These are phyloP conservation scores for Zaprionus lineosus DNA, from an alignment of 2,888 invertebrate genomes.

Conservation along the genomic window DNA sequence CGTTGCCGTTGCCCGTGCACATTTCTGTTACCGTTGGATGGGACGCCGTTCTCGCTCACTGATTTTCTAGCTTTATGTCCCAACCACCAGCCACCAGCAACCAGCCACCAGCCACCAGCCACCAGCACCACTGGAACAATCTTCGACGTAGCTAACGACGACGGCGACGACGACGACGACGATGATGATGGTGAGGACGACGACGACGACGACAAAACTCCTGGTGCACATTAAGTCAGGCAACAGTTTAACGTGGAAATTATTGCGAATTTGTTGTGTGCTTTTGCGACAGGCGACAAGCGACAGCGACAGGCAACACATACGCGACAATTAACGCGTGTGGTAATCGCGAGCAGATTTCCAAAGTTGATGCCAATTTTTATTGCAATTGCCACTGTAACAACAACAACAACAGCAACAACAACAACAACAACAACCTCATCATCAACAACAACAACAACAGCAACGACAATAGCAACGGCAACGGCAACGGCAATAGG, in stretches of 20 bases:
- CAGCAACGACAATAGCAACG: background rate
- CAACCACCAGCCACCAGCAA: constrained; percentile 45
- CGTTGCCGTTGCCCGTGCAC: constrained; percentile 18
- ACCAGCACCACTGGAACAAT: too few species aligned
- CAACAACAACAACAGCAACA: background rate
- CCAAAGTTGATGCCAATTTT: constrained; percentile 3
- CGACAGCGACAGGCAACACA: constrained; percentile 32
- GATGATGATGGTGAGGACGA: constrained; percentile 30
- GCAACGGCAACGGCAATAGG: background rate
- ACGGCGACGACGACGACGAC: constrained; percentile 33
- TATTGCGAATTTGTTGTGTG: constrained; percentile 82
- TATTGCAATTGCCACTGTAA: background rate
- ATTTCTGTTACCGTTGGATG: constrained; percentile 37
- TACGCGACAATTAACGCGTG: constrained; percentile 30
- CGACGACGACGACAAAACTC: constrained; percentile 78
- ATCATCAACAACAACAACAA: background rate
- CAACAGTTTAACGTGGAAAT: constrained; percentile 82
- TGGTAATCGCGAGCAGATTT: constrained; percentile 19
- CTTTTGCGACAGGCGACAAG: constrained; percentile 63
- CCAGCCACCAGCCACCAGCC: constrained; percentile 47
- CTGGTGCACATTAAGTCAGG: constrained; percentile 77
- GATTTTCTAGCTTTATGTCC: constrained; percentile 36
- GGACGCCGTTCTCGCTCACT: constrained; percentile 17
- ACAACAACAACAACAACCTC: background rate
- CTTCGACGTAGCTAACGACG: constrained; percentile 36